A percentile compares a stretch with the other conserved stretches of the same genome.
Evolutionary conservation across 2,888 invertebrate species (phyloP).

Genomic region (Mongoloraphidia duomilia): DNA sequence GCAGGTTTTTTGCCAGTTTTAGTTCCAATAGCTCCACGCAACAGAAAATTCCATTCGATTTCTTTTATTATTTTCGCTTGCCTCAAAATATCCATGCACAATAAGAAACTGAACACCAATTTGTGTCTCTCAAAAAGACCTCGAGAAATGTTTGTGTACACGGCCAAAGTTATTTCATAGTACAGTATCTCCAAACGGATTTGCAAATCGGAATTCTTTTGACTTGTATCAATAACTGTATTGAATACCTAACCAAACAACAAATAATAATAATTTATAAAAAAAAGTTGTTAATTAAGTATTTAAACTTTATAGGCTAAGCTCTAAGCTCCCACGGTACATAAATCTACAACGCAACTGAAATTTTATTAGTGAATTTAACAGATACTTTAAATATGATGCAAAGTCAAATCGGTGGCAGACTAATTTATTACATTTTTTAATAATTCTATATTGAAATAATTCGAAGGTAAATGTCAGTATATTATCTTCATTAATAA

Average conservation of each 20-base stretch:
- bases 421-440: too few relatives aligned
- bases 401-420: too few relatives aligned
- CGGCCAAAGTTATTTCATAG: conserved; percentile 61
- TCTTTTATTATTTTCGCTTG: conserved; percentile 37
- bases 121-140: conserved; percentile 87
- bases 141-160: conserved; percentile 77
- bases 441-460: too few relatives aligned
- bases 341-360: too few relatives aligned
- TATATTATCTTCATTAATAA: too few relatives aligned
- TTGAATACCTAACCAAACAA: conserved; percentile 50
- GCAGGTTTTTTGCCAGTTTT: conserved; percentile 44
- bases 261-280: not conserved
- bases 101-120: conserved; percentile 72
- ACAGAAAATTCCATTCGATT: conserved; percentile 61
- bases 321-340: too few relatives aligned
- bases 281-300: not conserved
- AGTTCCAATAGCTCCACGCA: conserved; percentile 55
- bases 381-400: too few relatives aligned
- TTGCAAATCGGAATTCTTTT: conserved; percentile 48
- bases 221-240: conserved; percentile 62
- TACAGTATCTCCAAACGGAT: conserved; percentile 53
- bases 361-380: too few relatives aligned
- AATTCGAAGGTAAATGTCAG: too few relatives aligned
- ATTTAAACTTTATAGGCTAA: not conserved
- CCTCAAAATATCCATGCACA: conserved; percentile 61